Evolutionary conservation across 2,888 invertebrate genomes (phyloP).

Genomic region (Cynaeus angustus): DNA sequence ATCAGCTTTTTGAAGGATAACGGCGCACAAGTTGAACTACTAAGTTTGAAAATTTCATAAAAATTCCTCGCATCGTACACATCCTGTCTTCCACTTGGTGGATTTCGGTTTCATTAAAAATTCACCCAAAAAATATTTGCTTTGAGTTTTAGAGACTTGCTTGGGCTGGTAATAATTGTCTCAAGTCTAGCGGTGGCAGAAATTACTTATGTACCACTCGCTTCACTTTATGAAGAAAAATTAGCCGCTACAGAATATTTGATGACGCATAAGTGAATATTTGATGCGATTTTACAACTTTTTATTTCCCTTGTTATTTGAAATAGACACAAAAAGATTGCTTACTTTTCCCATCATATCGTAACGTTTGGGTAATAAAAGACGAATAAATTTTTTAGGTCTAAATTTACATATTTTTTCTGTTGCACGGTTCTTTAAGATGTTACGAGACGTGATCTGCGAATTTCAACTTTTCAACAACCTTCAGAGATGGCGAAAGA

Average conservation of each 20-base stretch:
- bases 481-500: neutral
- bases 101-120: constrained; percentile 40
- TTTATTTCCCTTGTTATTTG: constrained; percentile 41
- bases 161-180: constrained; percentile 30
- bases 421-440: constrained; percentile 13
- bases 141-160: constrained; percentile 33
- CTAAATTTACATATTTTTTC: constrained; percentile 34
- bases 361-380: constrained; percentile 35
- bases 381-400: constrained; percentile 27
- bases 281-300: constrained; percentile 33
- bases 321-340: constrained; percentile 24
- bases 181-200: constrained; percentile 3
- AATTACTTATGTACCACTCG: constrained; percentile 11
- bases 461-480: constrained; percentile 24
- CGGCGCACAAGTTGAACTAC: constrained; percentile 26
- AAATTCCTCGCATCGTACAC: constrained; percentile 40
- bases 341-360: constrained; percentile 24
- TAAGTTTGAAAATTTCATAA: constrained; percentile 45
- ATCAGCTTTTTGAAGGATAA: constrained; percentile 51
- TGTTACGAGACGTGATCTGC: constrained; percentile 26
- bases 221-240: constrained; percentile 11
- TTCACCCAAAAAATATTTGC: constrained; percentile 42
- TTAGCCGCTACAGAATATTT: constrained; percentile 14
- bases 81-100: constrained; percentile 21
- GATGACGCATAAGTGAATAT: constrained; percentile 20